These are phyloP conservation scores for Geodia barretti DNA, from an alignment of 37 sponge, comb jelly and placozoan genomes.

Conservation along the genomic window DNA sequence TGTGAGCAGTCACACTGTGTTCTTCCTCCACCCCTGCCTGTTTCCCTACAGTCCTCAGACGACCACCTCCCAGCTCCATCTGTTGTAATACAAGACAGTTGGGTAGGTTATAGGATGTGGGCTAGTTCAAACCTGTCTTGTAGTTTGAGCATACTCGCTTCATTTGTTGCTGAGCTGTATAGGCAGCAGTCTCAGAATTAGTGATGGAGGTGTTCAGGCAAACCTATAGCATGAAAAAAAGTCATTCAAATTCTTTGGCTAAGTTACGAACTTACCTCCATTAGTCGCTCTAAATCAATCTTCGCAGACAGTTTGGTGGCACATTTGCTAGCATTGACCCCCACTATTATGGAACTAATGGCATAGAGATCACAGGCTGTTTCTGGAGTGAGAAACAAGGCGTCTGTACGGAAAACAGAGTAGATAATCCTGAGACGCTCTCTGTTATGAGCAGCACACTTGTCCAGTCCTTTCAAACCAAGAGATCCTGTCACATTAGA, in stretches of 20 bases:
- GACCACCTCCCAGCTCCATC: conserved; percentile 47
- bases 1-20: conserved; percentile 19
- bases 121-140: neutral
- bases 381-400: neutral
- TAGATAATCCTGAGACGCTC: neutral
- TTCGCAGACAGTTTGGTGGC: neutral
- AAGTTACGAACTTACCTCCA: neutral
- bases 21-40: neutral
- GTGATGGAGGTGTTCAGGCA: no score
- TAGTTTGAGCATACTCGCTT: neutral
- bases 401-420: neutral
- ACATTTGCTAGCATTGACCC: neutral
- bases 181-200: neutral
- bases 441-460: neutral
- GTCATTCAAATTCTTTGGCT: no score
- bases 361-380: neutral
- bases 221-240: no score
- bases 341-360: neutral
- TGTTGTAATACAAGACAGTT: neutral
- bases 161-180: neutral
- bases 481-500: neutral
- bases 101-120: no score
- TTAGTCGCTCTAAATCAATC: neutral
- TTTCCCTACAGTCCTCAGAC: conserved; percentile 7
- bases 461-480: neutral